These are phyloP conservation scores for Gorsachius goisagi DNA, from an alignment of 2,113 vertebrate species.

Conservation along the genomic window DNA sequence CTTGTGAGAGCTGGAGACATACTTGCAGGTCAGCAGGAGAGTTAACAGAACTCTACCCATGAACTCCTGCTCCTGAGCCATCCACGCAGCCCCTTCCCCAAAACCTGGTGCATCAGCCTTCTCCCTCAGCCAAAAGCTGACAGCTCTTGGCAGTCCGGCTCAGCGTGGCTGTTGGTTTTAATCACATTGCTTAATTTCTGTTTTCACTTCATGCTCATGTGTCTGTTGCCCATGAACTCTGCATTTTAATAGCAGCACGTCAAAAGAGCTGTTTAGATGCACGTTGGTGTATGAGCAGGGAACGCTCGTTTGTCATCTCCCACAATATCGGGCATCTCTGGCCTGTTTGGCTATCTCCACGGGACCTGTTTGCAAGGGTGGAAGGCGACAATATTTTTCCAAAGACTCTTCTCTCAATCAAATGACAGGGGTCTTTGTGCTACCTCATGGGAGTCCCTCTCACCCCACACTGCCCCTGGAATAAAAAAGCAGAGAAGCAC, in stretches of 20 bases:
- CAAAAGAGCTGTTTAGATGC: neutral
- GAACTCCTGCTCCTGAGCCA: neutral
- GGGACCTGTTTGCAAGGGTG: constrained; percentile 59
- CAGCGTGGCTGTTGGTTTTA: neutral
- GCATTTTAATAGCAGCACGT: neutral
- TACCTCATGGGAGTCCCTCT: constrained; percentile 52
- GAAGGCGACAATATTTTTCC: constrained; percentile 52
- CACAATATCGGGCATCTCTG: neutral
- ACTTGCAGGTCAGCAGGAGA: neutral
- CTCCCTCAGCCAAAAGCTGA: neutral
- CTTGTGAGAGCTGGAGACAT: neutral
- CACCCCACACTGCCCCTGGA: constrained; percentile 39
- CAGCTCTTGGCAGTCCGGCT: neutral
- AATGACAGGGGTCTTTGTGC: constrained; percentile 57
- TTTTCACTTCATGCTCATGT: neutral
- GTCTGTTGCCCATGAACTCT: neutral
- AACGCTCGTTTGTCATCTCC: constrained; percentile 18
- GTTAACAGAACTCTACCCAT: neutral
- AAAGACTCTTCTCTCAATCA: constrained; percentile 33
- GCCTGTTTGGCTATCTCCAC: constrained; percentile 50
- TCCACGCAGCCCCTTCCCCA: neutral
- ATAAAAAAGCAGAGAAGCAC: constrained; percentile 36
- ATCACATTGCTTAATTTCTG: constrained; percentile 22
- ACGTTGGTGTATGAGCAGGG: neutral
- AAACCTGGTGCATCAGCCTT: neutral